Evolutionary conservation across 2,888 invertebrate genomes (phyloP).

Genomic region (Gari tellinella): DNA sequence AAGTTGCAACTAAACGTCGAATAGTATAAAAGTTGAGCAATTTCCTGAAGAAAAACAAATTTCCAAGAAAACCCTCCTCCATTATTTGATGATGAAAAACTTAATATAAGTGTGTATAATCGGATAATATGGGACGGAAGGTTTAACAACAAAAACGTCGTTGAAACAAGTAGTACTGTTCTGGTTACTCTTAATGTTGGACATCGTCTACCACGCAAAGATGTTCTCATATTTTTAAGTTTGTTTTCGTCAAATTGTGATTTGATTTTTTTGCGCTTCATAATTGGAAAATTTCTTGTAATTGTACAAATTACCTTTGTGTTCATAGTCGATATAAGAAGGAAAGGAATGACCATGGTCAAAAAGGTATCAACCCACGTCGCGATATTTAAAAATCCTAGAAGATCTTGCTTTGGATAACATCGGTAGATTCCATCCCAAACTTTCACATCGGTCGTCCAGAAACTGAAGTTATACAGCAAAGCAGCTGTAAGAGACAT

Average conservation of each 20-base stretch:
- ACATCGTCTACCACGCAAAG: not conserved
- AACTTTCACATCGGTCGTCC: constrained; percentile 56
- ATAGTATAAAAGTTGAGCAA: constrained; percentile 64
- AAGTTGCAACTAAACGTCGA: constrained; percentile 69
- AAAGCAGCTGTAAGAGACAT: constrained; percentile 52
- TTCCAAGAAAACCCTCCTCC: constrained; percentile 4
- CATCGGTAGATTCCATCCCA: constrained; percentile 35
- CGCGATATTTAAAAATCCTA: constrained; percentile 50
- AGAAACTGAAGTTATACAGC: constrained; percentile 67
- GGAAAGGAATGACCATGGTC: constrained; percentile 70
- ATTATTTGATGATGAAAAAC: not conserved
- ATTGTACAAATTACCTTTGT: constrained; percentile 16
- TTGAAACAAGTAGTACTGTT: constrained; percentile 72
- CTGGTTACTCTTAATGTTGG: constrained; percentile 66
- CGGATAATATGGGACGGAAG: constrained; percentile 76
- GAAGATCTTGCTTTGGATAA: constrained; percentile 33
- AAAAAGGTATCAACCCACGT: constrained; percentile 69
- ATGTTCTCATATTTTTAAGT: not conserved
- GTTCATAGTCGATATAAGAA: constrained; percentile 65
- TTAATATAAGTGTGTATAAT: constrained; percentile 59
- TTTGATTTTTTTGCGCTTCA: not conserved
- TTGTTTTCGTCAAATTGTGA: not conserved
- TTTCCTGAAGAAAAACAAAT: constrained; percentile 49
- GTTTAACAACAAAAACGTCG: constrained; percentile 72
- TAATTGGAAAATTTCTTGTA: not conserved